Evolutionary conservation across 2,113 vertebrate genomes (phyloP), one percentile per base, ranked within the genome.

Genomic region (Proteles cristata): DNA sequence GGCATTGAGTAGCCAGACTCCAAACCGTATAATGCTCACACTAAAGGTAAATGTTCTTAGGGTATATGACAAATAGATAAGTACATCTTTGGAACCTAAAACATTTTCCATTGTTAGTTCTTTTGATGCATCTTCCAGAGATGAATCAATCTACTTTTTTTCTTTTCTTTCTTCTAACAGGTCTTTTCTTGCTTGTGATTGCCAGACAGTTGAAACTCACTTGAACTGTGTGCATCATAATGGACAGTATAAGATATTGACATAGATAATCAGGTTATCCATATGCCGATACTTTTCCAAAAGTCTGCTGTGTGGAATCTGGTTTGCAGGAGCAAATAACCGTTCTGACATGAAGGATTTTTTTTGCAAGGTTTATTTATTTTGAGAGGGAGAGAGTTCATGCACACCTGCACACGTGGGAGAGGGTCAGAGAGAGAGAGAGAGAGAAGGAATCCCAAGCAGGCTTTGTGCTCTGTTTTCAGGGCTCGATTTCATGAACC

Each of bases 191-290:
- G 43, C 15, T 8, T 69, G 2, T 65, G 7, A 94, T 45, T 68
- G 53, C 8, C 16, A 31, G 69, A 69, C 48, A 66, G 14, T 74
- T 63, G 55, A 39, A 74, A 25, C 43, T 48, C 71, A 45, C 28
- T 45, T 2, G n/a, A 48, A 12, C 16, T 31, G 15, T 23, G 5
- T 15, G 50, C 0, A 0, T 74, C 23, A 0, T 10, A 23, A n/a
- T 15, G 39, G 73, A 45, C 23, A 26, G 11, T 43, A 0, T 15
- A 0, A 16, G 5, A 26, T 1, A 28, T 0, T 25, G 28, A 31
- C 35, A 0, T 6, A 35, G 55, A 63, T 39, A 1, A 33, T n/a
- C 23, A 63, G 73, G 7, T 61, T 61, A 61, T 61, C 28, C 35
- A 3, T 1, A 7, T 17, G 7, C 48, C 15, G 5, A 28, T 0